Evolutionary conservation across 2,888 invertebrate species (phyloP).

Genomic region (Ophonus ardosiacus): DNA sequence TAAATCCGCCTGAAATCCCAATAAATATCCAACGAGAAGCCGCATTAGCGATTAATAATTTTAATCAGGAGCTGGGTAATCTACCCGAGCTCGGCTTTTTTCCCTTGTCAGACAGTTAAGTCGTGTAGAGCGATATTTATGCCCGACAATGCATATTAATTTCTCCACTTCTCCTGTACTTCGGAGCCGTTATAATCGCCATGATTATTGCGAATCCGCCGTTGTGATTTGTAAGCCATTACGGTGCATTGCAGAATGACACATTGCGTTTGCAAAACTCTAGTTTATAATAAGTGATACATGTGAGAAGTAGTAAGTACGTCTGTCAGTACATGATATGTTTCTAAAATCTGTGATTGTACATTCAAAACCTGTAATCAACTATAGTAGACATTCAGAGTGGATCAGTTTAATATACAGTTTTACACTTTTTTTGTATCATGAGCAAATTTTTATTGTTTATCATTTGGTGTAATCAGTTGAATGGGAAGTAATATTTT

Average conservation of each 20-base stretch:
- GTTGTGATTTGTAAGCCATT: slow-evolving; percentile 57
- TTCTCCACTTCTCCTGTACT: slow-evolving; percentile 2
- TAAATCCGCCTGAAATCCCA: slow-evolving; percentile 1
- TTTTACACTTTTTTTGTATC: too few relatives aligned
- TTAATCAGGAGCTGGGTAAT: slow-evolving; percentile 42
- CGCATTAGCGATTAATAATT: slow-evolving; percentile 46
- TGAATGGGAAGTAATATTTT: too few relatives aligned
- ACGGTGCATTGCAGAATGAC: slow-evolving; percentile 17
- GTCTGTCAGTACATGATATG: too few relatives aligned
- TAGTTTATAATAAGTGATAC: too few relatives aligned
- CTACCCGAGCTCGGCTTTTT: slow-evolving; percentile 2
- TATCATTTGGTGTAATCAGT: too few relatives aligned
- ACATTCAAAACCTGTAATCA: too few relatives aligned
- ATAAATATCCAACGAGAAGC: slow-evolving; percentile 3
- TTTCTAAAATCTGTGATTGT: too few relatives aligned
- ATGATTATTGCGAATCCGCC: slow-evolving; percentile 61
- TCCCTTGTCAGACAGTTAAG: slow-evolving; percentile 29
- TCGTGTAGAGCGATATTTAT: slow-evolving; percentile 51
- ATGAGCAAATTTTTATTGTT: too few relatives aligned
- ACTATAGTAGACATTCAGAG: too few relatives aligned
- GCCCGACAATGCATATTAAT: slow-evolving; percentile 53
- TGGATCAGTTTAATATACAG: too few relatives aligned
- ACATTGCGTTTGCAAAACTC: slow-evolving; percentile 10
- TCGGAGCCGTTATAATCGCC: slow-evolving; percentile 62
- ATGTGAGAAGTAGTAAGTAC: too few relatives aligned